These are phyloP conservation scores for Ethmia dodecea DNA, from an alignment of 2,888 invertebrate species.

Conservation along the genomic window DNA sequence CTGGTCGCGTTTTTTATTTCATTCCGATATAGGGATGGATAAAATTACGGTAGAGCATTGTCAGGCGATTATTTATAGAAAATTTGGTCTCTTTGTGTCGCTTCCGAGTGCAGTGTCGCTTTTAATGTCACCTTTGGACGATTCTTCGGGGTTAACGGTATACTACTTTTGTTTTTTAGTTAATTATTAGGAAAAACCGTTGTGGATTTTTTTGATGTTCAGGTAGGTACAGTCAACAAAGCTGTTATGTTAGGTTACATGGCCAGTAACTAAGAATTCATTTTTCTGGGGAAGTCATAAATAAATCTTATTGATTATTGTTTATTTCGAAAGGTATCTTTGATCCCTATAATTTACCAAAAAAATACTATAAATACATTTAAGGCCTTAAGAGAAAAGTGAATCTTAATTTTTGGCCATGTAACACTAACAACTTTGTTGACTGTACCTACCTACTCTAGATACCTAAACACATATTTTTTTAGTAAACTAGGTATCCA, in stretches of 20 bases:
- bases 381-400: too few species aligned
- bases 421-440: too few species aligned
- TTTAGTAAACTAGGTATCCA: too few species aligned
- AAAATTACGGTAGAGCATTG: constrained; percentile 68
- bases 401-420: too few species aligned
- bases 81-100: constrained; percentile 69
- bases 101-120: constrained; percentile 54
- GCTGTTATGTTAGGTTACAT: not conserved
- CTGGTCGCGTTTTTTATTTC: constrained; percentile 54
- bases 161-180: constrained; percentile 30
- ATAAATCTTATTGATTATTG: too few species aligned
- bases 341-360: too few species aligned
- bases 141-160: constrained; percentile 39
- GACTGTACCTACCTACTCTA: too few species aligned
- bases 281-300: too few species aligned
- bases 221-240: not conserved
- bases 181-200: not conserved
- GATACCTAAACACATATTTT: too few species aligned
- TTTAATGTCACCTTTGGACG: constrained; percentile 28
- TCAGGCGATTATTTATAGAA: constrained; percentile 74
- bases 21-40: constrained; percentile 71
- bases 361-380: too few species aligned
- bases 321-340: too few species aligned
- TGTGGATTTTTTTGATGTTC: not conserved
- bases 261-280: not conserved